These are phyloP conservation scores for Poecilia wingei DNA, from an alignment of 2,797 vertebrate genomes.

Conservation along the genomic window DNA sequence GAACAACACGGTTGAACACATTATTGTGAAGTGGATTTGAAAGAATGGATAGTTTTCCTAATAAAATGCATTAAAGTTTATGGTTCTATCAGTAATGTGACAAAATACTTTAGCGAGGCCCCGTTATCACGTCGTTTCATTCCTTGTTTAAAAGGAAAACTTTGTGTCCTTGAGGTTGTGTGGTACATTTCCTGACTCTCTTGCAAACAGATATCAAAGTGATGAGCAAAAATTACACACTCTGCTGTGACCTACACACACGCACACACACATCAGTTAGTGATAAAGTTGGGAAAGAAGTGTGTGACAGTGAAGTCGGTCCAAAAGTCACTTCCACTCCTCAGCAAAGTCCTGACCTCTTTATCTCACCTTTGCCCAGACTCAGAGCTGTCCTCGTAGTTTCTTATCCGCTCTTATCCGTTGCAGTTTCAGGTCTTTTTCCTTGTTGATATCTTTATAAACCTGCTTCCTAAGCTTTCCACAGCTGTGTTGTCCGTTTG, in stretches of 20 bases:
- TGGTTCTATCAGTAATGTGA: not conserved
- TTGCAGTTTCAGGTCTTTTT: not conserved
- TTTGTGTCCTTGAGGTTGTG: constrained; percentile 25
- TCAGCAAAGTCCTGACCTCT: constrained; percentile 18
- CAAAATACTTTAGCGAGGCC: not conserved
- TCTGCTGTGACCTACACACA: constrained; percentile 8
- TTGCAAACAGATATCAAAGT: constrained; percentile 43
- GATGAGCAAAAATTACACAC: constrained; percentile 8
- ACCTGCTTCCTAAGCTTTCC: constrained; percentile 16
- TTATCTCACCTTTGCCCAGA: constrained; percentile 26
- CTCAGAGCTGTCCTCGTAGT: constrained; percentile 15
- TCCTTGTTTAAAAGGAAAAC: constrained; percentile 24
- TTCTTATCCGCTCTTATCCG: constrained; percentile 27
- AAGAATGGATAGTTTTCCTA: not conserved
- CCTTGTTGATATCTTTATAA: not conserved
- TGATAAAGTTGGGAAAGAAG: not conserved
- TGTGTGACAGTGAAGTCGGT: constrained; percentile 3
- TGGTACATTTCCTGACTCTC: constrained; percentile 26
- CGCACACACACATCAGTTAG: not conserved
- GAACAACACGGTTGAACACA: not conserved
- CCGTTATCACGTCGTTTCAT: constrained; percentile 2
- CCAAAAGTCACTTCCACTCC: not conserved
- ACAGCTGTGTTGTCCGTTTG: constrained; percentile 12
- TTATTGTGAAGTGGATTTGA: not conserved
- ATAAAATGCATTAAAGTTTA: not conserved